A percentile compares a stretch with the other conserved stretches of the same genome.
phyloP scores from a whole-genome alignment of 1,140 invertebrate genomes.

The Nephotettix cincticeps region DNA sequence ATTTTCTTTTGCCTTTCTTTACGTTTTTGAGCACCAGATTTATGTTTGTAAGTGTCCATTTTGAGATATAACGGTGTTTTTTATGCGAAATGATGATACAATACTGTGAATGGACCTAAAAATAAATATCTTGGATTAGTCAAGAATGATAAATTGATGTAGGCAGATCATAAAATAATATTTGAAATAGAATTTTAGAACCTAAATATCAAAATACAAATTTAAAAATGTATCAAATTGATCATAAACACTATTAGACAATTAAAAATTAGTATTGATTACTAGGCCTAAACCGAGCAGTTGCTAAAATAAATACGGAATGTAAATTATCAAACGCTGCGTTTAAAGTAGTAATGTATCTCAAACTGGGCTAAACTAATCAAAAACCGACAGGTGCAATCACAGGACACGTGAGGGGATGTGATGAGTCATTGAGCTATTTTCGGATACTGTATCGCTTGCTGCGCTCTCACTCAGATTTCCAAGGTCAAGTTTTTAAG shows the following conservation, averaged over 20 bases:
- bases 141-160: not conserved
- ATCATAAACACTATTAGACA: too few species aligned
- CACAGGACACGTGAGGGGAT: too few species aligned
- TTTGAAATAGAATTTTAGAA: not conserved
- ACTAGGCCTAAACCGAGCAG: not conserved
- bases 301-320: not conserved
- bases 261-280: too few species aligned
- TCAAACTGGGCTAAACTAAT: too few species aligned
- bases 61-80: not conserved
- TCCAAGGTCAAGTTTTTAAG: too few species aligned
- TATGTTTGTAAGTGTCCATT: not conserved
- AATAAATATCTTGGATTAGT: not conserved
- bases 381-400: too few species aligned
- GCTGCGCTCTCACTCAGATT: too few species aligned
- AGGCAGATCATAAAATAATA: not conserved
- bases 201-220: not conserved
- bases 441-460: too few species aligned
- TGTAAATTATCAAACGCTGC: too few species aligned
- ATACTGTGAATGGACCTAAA: not conserved
- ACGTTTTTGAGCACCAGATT: not conserved
- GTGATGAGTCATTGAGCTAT: too few species aligned
- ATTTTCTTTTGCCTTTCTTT: not conserved
- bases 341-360: too few species aligned
- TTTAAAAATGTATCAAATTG: not conserved
- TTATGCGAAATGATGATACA: not conserved